Base-by-base conservation (phyloP, 2,888 invertebrate genomes). In the Spicauda simplicius region DNA sequence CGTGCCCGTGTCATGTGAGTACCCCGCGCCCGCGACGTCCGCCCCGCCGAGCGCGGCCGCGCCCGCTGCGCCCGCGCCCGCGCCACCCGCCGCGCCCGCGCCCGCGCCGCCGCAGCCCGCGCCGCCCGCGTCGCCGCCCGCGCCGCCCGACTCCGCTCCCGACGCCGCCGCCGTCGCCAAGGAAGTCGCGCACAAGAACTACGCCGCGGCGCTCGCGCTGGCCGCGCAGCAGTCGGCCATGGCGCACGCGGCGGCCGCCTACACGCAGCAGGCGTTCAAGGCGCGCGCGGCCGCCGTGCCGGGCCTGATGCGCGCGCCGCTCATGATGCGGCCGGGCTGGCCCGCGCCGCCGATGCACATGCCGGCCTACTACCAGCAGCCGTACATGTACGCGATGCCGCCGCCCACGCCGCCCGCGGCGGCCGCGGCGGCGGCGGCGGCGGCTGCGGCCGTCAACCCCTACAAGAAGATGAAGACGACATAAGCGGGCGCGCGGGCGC, bases 1-100 rank as follows among this genome's bases (percentile, higher is more conserved):
- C 95, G 98, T 98, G 96, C 98, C 98, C 96, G 98, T 98, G 95
- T 98, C 98, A 97, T 98, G 98, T 98, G 98, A 98, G 98, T 98
- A 97, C 96, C 95, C 95, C 94, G 95, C 95, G 94, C 95, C 95
- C 92, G 94, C 95, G 83, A 93, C 95, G 87, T 92, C 94, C 83
- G 93, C 93, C 93, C 95, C 95, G 91, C 94, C 95, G 86, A 86
- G 90, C 82, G 90, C 87, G 83, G 80, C 80, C n/a, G n/a, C n/a
- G n/a, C n/a, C n/a, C n/a, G n/a, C n/a, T 75, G 79, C 84, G 67
- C 76, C 77, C 68, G 75, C 75, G 74, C 78, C 30, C 30, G 30
- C 30, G 30, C 30, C 74, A 70, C 71, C 81, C 82, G 72, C 82
- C 80, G 71, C 84, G 78, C 64, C 80, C 75, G 74, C 84, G 71